A percentile compares a stretch with the other conserved stretches of the same genome.
phyloP scores from a whole-genome alignment of 2,113 vertebrate genomes.

The Porphyrio hochstetteri region DNA sequence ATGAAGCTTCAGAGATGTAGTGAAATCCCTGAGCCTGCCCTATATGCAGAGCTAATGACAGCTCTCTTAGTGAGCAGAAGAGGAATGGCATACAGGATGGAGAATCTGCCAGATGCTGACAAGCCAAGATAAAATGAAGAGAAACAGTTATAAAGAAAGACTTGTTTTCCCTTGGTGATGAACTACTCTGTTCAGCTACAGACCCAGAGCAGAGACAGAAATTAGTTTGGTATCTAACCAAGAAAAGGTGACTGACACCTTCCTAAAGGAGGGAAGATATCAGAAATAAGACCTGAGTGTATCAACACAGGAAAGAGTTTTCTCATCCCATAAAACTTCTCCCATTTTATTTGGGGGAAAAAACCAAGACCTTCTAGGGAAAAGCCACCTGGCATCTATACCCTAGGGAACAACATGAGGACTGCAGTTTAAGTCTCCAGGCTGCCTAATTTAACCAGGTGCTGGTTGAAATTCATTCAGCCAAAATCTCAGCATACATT shows the following conservation, averaged over 20 bases:
- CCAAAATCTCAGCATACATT: too few relatives aligned
- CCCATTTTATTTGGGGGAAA: neutral
- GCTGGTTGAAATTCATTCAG: neutral
- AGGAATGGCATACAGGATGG: neutral
- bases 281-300: neutral
- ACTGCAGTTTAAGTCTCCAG: neutral
- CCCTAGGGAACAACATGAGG: neutral
- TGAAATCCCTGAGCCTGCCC: neutral
- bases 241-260: neutral
- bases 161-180: neutral
- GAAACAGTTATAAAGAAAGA: neutral
- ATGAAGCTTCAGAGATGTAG: neutral
- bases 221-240: neutral
- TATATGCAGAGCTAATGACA: neutral
- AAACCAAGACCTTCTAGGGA: neutral
- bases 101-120: slow-evolving; percentile 16
- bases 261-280: neutral
- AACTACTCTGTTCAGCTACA: neutral
- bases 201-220: neutral
- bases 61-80: neutral
- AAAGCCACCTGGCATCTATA: neutral
- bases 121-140: neutral
- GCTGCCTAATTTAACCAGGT: neutral
- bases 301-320: neutral
- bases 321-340: neutral